phyloP scores from a whole-genome alignment of 2,113 vertebrate genomes.

The Dasypus novemcinctus region DNA sequence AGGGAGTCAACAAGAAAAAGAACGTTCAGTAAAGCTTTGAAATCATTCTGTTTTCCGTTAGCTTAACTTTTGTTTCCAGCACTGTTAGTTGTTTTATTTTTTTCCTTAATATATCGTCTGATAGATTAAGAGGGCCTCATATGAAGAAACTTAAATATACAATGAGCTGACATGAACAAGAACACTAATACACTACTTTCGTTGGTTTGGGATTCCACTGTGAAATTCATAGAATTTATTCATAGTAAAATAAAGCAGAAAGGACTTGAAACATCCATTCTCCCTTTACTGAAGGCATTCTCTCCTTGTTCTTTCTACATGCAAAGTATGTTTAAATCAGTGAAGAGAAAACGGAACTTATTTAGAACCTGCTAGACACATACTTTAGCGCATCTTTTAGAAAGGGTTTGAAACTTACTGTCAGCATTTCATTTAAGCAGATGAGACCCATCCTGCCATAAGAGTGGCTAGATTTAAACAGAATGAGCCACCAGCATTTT shows the following conservation, averaged over 20 bases:
- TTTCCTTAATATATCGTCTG: background rate
- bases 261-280: constrained; percentile 35
- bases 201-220: background rate
- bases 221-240: background rate
- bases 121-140: background rate
- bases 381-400: background rate
- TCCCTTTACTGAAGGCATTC: background rate
- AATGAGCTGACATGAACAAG: background rate
- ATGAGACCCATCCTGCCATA: background rate
- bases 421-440: background rate
- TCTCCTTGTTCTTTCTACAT: background rate
- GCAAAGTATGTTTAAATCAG: constrained; percentile 38
- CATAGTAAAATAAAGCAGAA: constrained; percentile 11
- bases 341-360: constrained; percentile 34
- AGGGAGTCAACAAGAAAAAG: background rate
- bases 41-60: constrained; percentile 4
- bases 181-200: background rate
- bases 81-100: background rate
- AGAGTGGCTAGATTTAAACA: constrained; percentile 26
- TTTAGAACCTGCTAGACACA: constrained; percentile 44
- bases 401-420: background rate
- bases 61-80: background rate
- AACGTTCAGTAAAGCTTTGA: background rate
- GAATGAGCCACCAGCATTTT: constrained; percentile 41
- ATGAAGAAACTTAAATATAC: constrained; percentile 35